Evolutionary conservation across 2,113 vertebrate genomes (phyloP).

Genomic region (Gallinago paraguaiae): DNA sequence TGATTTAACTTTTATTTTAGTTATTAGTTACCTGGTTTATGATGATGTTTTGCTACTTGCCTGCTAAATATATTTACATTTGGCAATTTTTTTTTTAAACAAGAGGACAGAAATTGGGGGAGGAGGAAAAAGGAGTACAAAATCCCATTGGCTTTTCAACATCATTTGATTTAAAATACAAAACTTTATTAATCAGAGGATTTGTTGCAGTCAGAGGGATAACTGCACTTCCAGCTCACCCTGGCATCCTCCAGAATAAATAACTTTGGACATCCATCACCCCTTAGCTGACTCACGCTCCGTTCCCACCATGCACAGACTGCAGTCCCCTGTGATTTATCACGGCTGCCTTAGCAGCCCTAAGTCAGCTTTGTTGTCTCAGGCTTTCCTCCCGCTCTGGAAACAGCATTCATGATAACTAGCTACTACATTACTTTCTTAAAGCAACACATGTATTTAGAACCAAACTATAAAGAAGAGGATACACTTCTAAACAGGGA

Average conservation of each 20-base stretch:
- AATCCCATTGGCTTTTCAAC: neutral
- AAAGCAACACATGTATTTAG: neutral
- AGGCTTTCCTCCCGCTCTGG: neutral
- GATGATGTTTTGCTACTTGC: neutral
- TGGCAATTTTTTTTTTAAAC: neutral
- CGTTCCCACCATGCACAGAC: neutral
- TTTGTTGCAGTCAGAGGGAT: neutral
- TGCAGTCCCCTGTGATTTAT: neutral
- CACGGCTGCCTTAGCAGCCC: neutral
- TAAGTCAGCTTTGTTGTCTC: neutral
- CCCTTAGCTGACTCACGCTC: neutral
- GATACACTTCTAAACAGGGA: neutral
- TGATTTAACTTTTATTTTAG: neutral
- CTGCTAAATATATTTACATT: neutral
- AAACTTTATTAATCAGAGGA: neutral
- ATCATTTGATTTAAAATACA: neutral
- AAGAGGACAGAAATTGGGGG: neutral
- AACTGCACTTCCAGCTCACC: neutral
- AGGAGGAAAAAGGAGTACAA: neutral
- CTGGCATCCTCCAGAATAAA: slow-evolving; percentile 1
- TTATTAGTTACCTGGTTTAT: neutral
- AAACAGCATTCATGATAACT: neutral
- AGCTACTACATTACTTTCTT: neutral
- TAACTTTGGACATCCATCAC: neutral
- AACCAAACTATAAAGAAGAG: neutral